Conservation (phyloP, 1,140 invertebrate genomes). For the Nilaparvata lugens region DNA sequence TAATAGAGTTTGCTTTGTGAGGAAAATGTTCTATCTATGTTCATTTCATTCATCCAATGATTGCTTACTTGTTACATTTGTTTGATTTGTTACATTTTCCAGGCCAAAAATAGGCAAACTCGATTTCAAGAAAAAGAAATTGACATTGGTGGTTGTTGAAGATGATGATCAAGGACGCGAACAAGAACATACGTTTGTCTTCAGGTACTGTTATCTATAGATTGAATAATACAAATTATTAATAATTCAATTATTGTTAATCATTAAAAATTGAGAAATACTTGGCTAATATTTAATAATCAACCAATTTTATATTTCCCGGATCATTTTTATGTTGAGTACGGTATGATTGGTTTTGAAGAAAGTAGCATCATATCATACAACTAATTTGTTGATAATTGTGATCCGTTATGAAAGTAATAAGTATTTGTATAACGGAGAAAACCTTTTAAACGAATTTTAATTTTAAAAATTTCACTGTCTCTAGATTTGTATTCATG, state of each 20-base stretch:
- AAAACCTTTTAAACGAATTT: too few relatives aligned
- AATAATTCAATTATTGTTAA: not conserved
- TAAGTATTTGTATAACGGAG: too few relatives aligned
- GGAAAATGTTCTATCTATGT: not conserved
- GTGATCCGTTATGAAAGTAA: too few relatives aligned
- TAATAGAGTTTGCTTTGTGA: too few relatives aligned
- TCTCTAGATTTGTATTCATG: too few relatives aligned
- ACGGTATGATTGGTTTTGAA: too few relatives aligned
- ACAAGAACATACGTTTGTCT: conserved; percentile 89
- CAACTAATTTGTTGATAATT: too few relatives aligned
- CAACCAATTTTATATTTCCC: not conserved
- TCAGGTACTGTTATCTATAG: conserved; percentile 40
- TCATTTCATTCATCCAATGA: not conserved
- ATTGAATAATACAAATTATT: not conserved
- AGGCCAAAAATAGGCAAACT: conserved; percentile 94
- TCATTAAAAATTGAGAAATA: not conserved
- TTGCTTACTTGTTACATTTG: not conserved
- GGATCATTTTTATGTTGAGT: too few relatives aligned
- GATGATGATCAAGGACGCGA: conserved; percentile 90
- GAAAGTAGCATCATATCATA: too few relatives aligned
- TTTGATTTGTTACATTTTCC: conserved; percentile 52
- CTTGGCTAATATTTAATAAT: not conserved
- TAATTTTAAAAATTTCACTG: too few relatives aligned
- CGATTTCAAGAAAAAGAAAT: conserved; percentile 92
- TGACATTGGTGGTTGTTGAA: conserved; percentile 90